Conservation (phyloP, 1,140 invertebrate species). For the Camponotus floridanus region DNA sequence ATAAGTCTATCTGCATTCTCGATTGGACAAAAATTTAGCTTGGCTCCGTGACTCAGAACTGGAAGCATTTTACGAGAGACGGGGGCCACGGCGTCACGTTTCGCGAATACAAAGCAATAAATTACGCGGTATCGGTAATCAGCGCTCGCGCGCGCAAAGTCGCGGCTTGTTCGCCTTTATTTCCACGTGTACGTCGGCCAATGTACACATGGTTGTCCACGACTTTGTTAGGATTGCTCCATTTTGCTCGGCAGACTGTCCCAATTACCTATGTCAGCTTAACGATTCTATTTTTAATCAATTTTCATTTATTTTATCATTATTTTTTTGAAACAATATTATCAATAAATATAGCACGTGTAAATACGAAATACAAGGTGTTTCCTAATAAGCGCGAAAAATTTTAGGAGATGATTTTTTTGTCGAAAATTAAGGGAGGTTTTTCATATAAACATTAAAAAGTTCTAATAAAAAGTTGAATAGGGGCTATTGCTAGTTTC, state of each 20-base stretch:
- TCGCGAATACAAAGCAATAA: conserved; percentile 83
- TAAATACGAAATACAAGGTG: too few species aligned
- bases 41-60: conserved; percentile 80
- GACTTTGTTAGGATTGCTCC: conserved; percentile 45
- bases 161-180: conserved; percentile 50
- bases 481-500: too few species aligned
- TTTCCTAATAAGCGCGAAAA: too few species aligned
- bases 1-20: conserved; percentile 80
- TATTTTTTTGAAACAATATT: neutral
- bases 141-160: conserved; percentile 73
- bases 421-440: too few species aligned
- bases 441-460: too few species aligned
- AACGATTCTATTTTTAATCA: too few species aligned
- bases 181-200: conserved; percentile 61
- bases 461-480: too few species aligned
- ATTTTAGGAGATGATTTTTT: too few species aligned
- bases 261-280: neutral
- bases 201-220: conserved; percentile 40
- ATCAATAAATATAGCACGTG: neutral
- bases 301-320: too few species aligned
- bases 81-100: conserved; percentile 80
- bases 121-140: conserved; percentile 85
- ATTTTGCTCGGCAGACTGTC: conserved; percentile 17
- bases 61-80: conserved; percentile 81
- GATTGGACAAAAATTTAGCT: conserved; percentile 82